phyloP scores from a whole-genome alignment of 2,888 invertebrate genomes.

The Pachydiplax longipennis region DNA sequence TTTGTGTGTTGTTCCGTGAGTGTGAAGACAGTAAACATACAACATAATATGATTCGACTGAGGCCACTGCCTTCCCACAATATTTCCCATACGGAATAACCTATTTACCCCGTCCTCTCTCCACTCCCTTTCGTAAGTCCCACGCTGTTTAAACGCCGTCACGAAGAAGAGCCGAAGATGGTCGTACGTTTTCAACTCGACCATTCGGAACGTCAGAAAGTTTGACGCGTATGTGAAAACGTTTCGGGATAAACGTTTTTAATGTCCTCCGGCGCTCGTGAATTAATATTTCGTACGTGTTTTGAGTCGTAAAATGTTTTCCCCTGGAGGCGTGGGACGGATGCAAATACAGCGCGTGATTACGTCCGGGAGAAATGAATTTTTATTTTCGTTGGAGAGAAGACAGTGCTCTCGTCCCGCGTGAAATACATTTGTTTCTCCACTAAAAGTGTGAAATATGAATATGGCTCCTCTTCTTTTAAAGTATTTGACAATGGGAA shows the following conservation, averaged over 20 bases:
- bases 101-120: background rate
- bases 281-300: background rate
- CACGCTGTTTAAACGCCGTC: background rate
- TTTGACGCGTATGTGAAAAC: background rate
- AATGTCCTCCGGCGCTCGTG: background rate
- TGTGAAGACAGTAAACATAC: background rate
- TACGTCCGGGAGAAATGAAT: background rate
- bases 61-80: background rate
- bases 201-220: background rate
- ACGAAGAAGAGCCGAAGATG: background rate
- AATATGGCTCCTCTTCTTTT: background rate
- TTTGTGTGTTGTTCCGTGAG: background rate
- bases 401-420: background rate
- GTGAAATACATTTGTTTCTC: background rate
- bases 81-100: background rate
- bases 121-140: background rate
- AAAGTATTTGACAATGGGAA: background rate
- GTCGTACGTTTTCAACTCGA: background rate
- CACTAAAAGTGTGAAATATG: background rate
- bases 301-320: background rate
- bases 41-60: background rate
- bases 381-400: background rate
- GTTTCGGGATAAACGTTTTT: background rate
- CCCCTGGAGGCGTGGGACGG: background rate
- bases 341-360: background rate